phyloP scores from a whole-genome alignment of 2,888 invertebrate genomes.

The Ormyrus thymus region DNA sequence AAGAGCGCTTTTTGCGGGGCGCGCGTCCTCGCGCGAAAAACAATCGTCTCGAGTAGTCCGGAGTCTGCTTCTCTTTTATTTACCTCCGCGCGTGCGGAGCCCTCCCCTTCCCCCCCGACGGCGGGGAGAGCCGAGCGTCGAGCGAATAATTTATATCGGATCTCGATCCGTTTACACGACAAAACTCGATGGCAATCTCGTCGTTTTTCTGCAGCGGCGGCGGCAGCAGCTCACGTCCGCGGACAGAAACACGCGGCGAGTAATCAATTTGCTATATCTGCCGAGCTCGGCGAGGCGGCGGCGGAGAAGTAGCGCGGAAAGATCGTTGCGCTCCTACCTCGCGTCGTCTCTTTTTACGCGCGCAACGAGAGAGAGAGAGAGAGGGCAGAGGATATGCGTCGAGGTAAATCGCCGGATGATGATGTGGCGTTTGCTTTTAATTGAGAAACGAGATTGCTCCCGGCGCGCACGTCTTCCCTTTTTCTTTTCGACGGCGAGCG shows the following conservation, averaged over 20 bases:
- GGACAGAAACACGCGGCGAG: slow-evolving; percentile 22
- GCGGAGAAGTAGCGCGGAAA: slow-evolving; percentile 44
- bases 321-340: slow-evolving; percentile 11
- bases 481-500: too few species aligned
- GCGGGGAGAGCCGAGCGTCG: slow-evolving; percentile 30
- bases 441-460: too few species aligned
- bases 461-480: too few species aligned
- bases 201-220: neutral
- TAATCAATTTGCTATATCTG: slow-evolving; percentile 49
- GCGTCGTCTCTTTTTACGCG: neutral
- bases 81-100: neutral
- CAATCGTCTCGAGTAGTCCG: neutral
- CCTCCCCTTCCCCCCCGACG: neutral
- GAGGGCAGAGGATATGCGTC: too few species aligned
- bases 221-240: slow-evolving; percentile 6
- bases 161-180: slow-evolving; percentile 67
- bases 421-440: neutral
- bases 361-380: too few species aligned
- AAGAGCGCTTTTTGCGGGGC: too few species aligned
- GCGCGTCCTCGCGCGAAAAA: slow-evolving; percentile 1
- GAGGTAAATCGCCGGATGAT: slow-evolving; percentile 22
- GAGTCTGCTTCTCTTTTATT: slow-evolving; percentile 15
- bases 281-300: neutral
- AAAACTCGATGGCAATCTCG: slow-evolving; percentile 64
- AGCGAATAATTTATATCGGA: slow-evolving; percentile 65